phyloP scores from a whole-genome alignment of 2,888 invertebrate genomes.

The Taenaris catops region DNA sequence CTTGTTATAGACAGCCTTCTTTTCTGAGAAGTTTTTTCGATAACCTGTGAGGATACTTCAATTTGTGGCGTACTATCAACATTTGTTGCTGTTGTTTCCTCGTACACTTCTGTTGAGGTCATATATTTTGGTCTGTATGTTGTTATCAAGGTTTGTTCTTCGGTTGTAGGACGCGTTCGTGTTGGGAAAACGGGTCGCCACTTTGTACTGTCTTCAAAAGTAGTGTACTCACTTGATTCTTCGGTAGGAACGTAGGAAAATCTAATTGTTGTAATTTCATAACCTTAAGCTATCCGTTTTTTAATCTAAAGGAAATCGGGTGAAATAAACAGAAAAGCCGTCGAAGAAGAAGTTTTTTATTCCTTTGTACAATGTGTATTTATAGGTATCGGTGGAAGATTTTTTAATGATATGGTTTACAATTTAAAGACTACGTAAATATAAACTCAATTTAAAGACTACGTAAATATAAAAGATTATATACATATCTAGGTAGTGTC shows the following conservation, averaged over 20 bases:
- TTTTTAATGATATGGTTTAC: too few relatives aligned
- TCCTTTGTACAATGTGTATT: too few relatives aligned
- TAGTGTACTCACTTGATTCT: slow-evolving; percentile 32
- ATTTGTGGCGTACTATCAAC: slow-evolving; percentile 46
- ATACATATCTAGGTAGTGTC: too few relatives aligned
- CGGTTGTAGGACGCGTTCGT: slow-evolving; percentile 42
- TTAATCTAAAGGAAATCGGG: too few relatives aligned
- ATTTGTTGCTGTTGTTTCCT: slow-evolving; percentile 46
- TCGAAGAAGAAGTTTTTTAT: too few relatives aligned
- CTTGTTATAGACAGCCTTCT: slow-evolving; percentile 23
- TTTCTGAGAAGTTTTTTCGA: slow-evolving; percentile 36
- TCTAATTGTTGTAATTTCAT: slow-evolving; percentile 69
- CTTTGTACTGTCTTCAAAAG: slow-evolving; percentile 34
- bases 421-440: too few relatives aligned
- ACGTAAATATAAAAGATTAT: too few relatives aligned
- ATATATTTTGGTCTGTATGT: slow-evolving; percentile 62
- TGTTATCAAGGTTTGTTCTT: slow-evolving; percentile 50
- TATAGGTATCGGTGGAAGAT: too few relatives aligned
- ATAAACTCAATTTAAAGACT: too few relatives aligned
- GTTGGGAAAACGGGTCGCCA: slow-evolving; percentile 56
- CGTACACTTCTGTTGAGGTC: slow-evolving; percentile 42
- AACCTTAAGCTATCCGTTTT: too few relatives aligned
- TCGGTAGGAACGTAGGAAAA: slow-evolving; percentile 63
- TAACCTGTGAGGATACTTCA: slow-evolving; percentile 53
- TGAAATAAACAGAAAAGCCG: too few relatives aligned